A percentile compares a stretch with the other conserved stretches of the same genome.
These are phyloP conservation scores for Lordiphosa stackelbergi DNA, from an alignment of 1,140 invertebrate species.

Conservation along the genomic window DNA sequence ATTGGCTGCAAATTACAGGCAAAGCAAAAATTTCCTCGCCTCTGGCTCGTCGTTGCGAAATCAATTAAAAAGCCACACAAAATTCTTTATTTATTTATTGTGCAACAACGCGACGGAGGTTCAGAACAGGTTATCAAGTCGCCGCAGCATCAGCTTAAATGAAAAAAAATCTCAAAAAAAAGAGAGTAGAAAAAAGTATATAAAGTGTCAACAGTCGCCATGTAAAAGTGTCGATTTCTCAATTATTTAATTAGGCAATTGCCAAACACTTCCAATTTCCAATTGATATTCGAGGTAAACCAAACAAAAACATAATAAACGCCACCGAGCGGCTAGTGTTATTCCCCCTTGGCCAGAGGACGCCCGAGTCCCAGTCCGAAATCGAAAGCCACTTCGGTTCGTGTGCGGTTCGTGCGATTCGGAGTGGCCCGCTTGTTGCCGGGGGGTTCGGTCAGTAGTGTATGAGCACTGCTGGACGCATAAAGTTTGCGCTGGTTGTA, in stretches of 20 bases:
- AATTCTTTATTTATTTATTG: constrained; percentile 71
- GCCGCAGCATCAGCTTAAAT: constrained; percentile 28
- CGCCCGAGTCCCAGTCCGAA: constrained; percentile 14
- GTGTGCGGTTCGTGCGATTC: constrained; percentile 4
- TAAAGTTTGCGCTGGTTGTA: constrained; percentile 69
- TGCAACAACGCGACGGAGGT: constrained; percentile 49
- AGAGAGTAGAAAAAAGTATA: constrained; percentile 8
- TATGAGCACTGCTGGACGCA: constrained; percentile 48
- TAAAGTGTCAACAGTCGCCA: constrained; percentile 9
- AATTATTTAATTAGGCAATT: constrained; percentile 74
- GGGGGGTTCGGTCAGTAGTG: constrained; percentile 17
- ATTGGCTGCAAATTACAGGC: constrained; percentile 56
- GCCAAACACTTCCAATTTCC: constrained; percentile 31
- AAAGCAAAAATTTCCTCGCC: constrained; percentile 55
- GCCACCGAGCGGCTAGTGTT: background rate
- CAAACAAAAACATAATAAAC: constrained; percentile 28
- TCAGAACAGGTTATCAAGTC: constrained; percentile 69
- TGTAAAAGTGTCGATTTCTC: constrained; percentile 48
- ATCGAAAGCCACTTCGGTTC: constrained; percentile 1
- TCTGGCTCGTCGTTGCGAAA: constrained; percentile 46
- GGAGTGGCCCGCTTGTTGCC: constrained; percentile 44
- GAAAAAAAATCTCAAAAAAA: constrained; percentile 19
- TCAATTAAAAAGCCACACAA: constrained; percentile 71
- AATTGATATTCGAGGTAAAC: constrained; percentile 61
- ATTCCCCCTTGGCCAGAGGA: constrained; percentile 8